phyloP scores from a whole-genome alignment of 2,888 invertebrate genomes.

The Tricholauxania praeusta region DNA sequence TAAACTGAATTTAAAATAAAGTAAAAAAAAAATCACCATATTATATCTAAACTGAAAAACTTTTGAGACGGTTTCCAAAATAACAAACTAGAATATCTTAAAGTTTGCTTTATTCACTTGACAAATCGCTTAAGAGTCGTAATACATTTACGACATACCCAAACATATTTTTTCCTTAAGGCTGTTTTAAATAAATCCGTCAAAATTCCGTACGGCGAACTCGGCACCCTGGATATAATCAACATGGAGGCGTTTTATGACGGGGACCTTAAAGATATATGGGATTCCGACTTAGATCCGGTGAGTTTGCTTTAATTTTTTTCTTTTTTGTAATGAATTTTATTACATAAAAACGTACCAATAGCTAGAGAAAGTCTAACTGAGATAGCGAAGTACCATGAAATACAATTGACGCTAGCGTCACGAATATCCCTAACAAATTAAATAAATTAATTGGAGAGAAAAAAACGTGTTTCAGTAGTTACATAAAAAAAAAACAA shows the following conservation, averaged over 20 bases:
- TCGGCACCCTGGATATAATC: slow-evolving; percentile 31
- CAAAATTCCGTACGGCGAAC: slow-evolving; percentile 36
- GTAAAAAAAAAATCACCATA: too few species aligned
- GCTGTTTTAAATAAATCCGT: neutral
- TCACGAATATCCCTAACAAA: neutral
- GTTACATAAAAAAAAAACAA: neutral
- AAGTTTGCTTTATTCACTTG: too few species aligned
- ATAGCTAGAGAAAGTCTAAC: too few species aligned
- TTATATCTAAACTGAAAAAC: too few species aligned
- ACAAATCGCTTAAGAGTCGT: too few species aligned
- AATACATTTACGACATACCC: too few species aligned
- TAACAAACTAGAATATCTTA: too few species aligned
- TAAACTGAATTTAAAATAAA: too few species aligned
- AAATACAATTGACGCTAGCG: neutral
- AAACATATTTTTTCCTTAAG: too few species aligned
- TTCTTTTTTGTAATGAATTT: neutral
- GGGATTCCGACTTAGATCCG: slow-evolving; percentile 87
- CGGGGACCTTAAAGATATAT: slow-evolving; percentile 82
- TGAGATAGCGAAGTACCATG: too few species aligned
- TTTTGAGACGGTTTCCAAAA: too few species aligned
- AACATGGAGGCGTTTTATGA: slow-evolving; percentile 82
- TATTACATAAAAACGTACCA: neutral
- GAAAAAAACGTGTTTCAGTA: too few species aligned
- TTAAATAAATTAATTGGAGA: neutral
- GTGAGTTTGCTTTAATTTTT: slow-evolving; percentile 71